Base-by-base conservation (phyloP, 2,888 invertebrate genomes). In the Portevinia maculata region DNA sequence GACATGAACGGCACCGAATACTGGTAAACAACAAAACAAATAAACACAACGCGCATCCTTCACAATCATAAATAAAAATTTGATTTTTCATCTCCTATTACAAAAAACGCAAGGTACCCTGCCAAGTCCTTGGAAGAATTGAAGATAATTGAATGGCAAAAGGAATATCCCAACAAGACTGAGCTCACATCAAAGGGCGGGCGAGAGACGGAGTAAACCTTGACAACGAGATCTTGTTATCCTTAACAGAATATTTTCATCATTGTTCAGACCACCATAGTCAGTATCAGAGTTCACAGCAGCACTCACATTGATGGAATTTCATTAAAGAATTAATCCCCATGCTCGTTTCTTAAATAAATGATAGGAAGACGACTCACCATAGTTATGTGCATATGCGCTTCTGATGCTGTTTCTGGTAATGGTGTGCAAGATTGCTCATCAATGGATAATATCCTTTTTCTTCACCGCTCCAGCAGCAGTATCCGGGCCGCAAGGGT, bases 61-160 rank as follows among this genome's bases (percentile, higher is more conserved):
- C 52, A 53, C 65, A 79, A 64, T 52, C 52, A 44, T 65, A 21
- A 32, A 55, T 55, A 57, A 65, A 65, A 48, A 64, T 70, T 81
- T 70, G 64, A 75, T 81, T 81, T 75, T 65, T 70, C 67, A 79
- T 79, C 41, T 64, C 41, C 7, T 52, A n/a, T n/a, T n/a, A n/a
- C n/a, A n/a, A n/a, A n/a, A n/a, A n/a, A n/a, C 19, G 28, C 50
- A n/a, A 15, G 46, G 17, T 15, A 17, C 15, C 8, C 8, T 8
- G 17, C 9, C 17, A 5, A 34, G 73, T 74, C 57, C 39, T 48
- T 57, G 39, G 39, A 57, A 64, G 55, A 55, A 64, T 64, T 60
- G 53, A 44, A 65, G 9, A 65, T 3, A 67, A 24, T 41, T 53
- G 44, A 53, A 41, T 69, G 41, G n/a, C 24, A 30, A 15, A 8